Percentiles rank a stretch among this genome's conserved stretches.
These are phyloP conservation scores for Atopsyche davidsoni DNA, from an alignment of 1,140 invertebrate species.

Conservation along the genomic window DNA sequence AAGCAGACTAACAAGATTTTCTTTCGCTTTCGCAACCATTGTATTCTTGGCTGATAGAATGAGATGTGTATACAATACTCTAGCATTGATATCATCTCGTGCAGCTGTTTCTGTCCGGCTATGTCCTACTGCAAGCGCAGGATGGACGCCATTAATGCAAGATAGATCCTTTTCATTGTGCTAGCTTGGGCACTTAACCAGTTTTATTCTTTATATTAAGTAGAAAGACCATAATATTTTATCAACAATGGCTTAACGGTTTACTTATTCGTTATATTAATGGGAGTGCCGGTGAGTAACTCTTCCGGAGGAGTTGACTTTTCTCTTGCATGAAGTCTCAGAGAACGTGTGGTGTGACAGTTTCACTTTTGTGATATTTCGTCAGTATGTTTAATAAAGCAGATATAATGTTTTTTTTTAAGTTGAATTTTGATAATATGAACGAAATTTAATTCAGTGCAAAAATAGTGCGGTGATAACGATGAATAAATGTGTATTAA, in stretches of 20 bases:
- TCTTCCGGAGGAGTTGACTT: constrained; percentile 23
- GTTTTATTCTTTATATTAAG: constrained; percentile 17
- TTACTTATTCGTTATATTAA: constrained; percentile 8
- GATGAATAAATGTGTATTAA: constrained; percentile 16
- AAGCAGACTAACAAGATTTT: constrained; percentile 42
- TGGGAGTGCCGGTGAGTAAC: constrained; percentile 17
- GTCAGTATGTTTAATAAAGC: constrained; percentile 22
- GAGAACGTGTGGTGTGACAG: constrained; percentile 23
- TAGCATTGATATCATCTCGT: constrained; percentile 48
- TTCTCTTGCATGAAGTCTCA: constrained; percentile 19
- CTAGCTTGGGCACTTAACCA: constrained; percentile 23
- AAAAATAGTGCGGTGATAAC: constrained; percentile 7
- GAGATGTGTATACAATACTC: constrained; percentile 39
- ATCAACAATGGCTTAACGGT: constrained; percentile 5
- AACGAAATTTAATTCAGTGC: constrained; percentile 12
- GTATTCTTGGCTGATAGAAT: constrained; percentile 30
- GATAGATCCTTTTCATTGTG: constrained; percentile 41
- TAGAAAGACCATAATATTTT: constrained; percentile 10
- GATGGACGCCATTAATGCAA: constrained; percentile 49
- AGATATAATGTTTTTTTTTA: constrained; percentile 14
- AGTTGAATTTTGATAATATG: constrained; percentile 12
- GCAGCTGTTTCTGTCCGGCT: constrained; percentile 49
- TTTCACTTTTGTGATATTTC: constrained; percentile 22
- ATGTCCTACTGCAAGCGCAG: constrained; percentile 47
- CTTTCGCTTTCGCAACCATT: constrained; percentile 39